Conservation (phyloP, 2,888 invertebrate species). For the Hedychridium roseum region DNA sequence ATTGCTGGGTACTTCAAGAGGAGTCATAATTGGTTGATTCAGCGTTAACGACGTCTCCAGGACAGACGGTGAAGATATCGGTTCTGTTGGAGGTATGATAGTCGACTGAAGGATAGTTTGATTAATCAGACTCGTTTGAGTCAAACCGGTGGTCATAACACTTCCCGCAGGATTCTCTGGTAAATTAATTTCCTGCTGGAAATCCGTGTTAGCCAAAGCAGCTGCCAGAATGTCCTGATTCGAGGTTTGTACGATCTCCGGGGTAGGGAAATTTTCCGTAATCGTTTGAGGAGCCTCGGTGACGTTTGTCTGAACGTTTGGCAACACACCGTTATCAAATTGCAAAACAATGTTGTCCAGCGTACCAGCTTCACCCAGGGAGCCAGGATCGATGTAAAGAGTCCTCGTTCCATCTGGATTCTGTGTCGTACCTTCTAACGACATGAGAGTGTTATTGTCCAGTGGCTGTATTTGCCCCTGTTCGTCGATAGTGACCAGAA, state of each 20-base stretch:
- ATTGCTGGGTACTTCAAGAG: constrained; percentile 75
- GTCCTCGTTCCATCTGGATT: constrained; percentile 55
- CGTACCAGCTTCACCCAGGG: constrained; percentile 63
- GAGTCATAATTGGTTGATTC: constrained; percentile 85
- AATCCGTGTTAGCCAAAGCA: constrained; percentile 79
- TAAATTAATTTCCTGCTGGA: constrained; percentile 67
- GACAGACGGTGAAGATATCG: constrained; percentile 69
- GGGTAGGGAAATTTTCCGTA: constrained; percentile 42
- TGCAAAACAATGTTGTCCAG: constrained; percentile 67
- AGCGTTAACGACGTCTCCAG: constrained; percentile 79
- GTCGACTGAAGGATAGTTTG: constrained; percentile 66
- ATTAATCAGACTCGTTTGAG: constrained; percentile 70
- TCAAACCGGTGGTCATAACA: constrained; percentile 60
- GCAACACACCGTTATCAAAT: constrained; percentile 62
- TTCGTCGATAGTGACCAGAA: constrained; percentile 77
- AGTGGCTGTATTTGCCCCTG: constrained; percentile 76
- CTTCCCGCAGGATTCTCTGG: constrained; percentile 61
- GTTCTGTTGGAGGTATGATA: constrained; percentile 68
- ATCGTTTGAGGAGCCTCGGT: constrained; percentile 62
- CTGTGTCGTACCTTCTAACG: constrained; percentile 58
- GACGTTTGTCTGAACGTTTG: constrained; percentile 44
- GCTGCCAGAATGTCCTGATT: constrained; percentile 79
- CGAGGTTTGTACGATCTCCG: constrained; percentile 48
- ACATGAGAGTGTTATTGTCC: constrained; percentile 74
- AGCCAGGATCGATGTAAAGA: constrained; percentile 64